Conservation (phyloP, 2,797 vertebrate genomes). For the Poeciliopsis paucimaculata region DNA sequence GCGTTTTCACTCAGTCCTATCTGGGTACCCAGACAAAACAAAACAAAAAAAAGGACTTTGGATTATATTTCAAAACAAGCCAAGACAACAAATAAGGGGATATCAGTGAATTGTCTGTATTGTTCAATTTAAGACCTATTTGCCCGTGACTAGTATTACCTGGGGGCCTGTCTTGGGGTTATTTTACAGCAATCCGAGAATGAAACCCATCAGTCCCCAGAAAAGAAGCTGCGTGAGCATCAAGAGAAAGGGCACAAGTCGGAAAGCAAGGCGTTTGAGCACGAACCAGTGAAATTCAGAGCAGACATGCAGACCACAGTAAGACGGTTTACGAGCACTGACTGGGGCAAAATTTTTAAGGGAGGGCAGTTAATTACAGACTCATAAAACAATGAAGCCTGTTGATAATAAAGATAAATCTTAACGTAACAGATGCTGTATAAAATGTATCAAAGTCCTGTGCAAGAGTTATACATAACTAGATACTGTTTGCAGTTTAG, state of each 20-base stretch:
- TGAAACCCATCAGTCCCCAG: not conserved
- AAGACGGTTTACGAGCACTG: not conserved
- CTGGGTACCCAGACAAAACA: not conserved
- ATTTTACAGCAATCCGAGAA: not conserved
- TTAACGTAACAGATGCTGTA: too few relatives aligned
- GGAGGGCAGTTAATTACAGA: not conserved
- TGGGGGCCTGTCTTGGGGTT: not conserved
- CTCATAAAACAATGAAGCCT: not conserved
- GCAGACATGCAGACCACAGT: not conserved
- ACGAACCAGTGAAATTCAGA: not conserved
- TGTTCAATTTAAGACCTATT: slow-evolving; percentile 13
- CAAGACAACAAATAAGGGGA: not conserved
- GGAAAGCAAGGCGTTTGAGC: not conserved
- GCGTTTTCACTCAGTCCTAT: not conserved
- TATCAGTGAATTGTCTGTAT: slow-evolving; percentile 2
- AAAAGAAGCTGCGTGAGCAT: not conserved
- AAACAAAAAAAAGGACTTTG: not conserved
- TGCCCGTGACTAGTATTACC: slow-evolving; percentile 8
- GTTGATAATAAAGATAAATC: too few relatives aligned
- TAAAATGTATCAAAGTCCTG: too few relatives aligned
- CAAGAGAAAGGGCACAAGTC: not conserved
- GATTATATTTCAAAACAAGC: slow-evolving; percentile 7
- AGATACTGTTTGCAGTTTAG: not conserved
- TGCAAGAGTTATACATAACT: too few relatives aligned
- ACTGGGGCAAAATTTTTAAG: not conserved